Evolutionary conservation across 2,113 vertebrate genomes (phyloP).

Genomic region (Petrocephalus zakoni): DNA sequence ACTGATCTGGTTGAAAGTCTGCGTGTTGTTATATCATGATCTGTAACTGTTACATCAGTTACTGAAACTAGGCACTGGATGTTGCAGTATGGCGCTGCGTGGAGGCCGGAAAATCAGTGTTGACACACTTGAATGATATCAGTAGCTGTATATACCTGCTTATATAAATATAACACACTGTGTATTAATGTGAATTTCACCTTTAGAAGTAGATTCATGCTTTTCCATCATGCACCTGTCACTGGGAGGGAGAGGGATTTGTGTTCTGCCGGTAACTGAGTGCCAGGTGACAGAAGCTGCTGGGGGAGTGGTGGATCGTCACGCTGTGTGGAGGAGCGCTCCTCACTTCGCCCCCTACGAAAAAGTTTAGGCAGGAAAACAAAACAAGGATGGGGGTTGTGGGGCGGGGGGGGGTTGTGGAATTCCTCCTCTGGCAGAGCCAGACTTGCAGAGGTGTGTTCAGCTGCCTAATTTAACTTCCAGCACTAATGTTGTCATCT

Average conservation of each 20-base stretch:
- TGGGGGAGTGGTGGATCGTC: neutral
- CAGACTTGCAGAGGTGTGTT: neutral
- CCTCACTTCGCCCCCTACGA: neutral
- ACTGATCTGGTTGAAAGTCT: conserved; percentile 2
- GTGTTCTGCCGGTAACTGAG: neutral
- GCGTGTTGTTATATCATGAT: neutral
- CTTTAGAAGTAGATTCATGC: neutral
- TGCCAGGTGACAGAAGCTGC: conserved; percentile 1
- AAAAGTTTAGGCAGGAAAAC: neutral
- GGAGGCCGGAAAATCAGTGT: neutral
- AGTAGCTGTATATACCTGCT: neutral
- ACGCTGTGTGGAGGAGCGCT: neutral
- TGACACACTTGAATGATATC: conserved; percentile 1
- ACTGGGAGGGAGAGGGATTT: neutral
- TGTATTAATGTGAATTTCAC: neutral
- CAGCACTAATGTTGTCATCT: neutral
- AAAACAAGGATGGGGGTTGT: neutral
- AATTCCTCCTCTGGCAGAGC: neutral
- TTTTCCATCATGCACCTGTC: neutral
- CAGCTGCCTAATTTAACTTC: neutral
- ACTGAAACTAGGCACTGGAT: neutral
- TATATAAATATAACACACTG: neutral
- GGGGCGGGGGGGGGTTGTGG: too few relatives aligned
- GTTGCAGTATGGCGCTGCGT: neutral
- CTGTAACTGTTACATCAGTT: conserved; percentile 15